Base-by-base conservation (phyloP, 2,113 vertebrate species). In the Esox niger region DNA sequence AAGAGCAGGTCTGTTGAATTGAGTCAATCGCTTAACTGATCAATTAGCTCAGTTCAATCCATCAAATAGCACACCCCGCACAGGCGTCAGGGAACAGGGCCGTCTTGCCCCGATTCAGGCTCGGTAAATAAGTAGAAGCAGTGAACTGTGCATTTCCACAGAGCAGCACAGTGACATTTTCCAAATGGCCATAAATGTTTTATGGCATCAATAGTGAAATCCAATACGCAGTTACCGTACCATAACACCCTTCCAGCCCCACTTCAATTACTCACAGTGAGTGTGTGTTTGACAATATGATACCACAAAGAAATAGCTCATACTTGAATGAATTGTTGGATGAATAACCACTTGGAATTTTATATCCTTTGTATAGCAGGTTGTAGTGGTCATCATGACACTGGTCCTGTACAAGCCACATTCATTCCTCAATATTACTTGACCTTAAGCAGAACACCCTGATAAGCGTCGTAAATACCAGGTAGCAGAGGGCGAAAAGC, bases 151-250 rank as follows among this genome's bases (percentile, higher is more conserved):
- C 61, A 69, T 25, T 62, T 52, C 57, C 21, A 5, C 25, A 47
- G 33, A 31, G n/a, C 43, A 20, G 29, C 23, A 11, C 43, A 11
- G 29, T 69, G 67, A 69, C 58, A 62, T 69, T 69, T 69, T 61
- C 38, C 67, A 20, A 21, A 25, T 11, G 66, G 25, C 56, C 57
- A 59, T 68, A 32, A 69, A 69, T 54, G 67, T 69, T 69, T 69
- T 31, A 61, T 61, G 58, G 58, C 15, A 52, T 31, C 66, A 30
- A 29, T 60, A 31, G 49, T 17, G 57, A 23, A 46, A 52, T 60
- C n/a, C 25, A 29, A 30, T 68, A 59, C 8, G 38, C 46, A 20
- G 29, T 52, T 29, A 21, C 20, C n/a, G 9, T 60, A 61, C 30
- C 43, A 60, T 60, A 61, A 47, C 43, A 49, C n/a, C 32, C 54